Evolutionary conservation across 2,797 vertebrate species (phyloP), one percentile per base, ranked within the genome.

Genomic region (Ispidina lecontei): DNA sequence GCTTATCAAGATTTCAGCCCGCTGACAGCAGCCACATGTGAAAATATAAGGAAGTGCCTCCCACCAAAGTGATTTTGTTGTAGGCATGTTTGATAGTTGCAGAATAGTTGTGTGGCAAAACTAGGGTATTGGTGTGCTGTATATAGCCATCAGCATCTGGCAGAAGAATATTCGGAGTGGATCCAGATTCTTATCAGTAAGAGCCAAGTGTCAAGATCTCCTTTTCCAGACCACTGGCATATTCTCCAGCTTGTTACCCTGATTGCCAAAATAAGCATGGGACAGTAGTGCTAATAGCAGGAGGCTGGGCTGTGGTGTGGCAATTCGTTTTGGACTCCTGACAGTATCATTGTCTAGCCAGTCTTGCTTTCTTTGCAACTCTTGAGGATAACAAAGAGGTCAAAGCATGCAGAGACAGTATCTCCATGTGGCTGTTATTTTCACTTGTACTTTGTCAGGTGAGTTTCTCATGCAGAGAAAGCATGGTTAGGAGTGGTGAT

Each of bases 41-140:
- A 89, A 91, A 95, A 96, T 82, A 60, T 7, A 93, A 31, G 55
- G 78, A 94, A 90, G 55, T 77, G 78, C 81, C 86, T 95, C 88
- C 88, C 62, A 90, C 86, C 75, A 39, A 72, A 63, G 59, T 94
- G 84, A 72, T 90, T 96, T 93, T 90, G 31, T 58, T 78, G 75
- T 90, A 94, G 91, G 84, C 72, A 75, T 85, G 60, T 87, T 93
- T 89, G 59, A 44, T 89, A 69, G 62, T 87, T 94, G 84, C 84
- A 91, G 83, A 94, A 96, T 2, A 89, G 51, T 69, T 87, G 62
- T 33, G 87, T 76, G 74, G 83, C 71, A 88, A 54, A 90, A 17
- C 37, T 58, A 3, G 19, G 25, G 41, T 12, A 19, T 22, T 89
- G 72, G 26, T 80, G 74, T 79, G 80, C 83, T 84, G 71, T 87